Base-by-base conservation (phyloP, 2,797 vertebrate genomes). In the Synanceia verrucosa region DNA sequence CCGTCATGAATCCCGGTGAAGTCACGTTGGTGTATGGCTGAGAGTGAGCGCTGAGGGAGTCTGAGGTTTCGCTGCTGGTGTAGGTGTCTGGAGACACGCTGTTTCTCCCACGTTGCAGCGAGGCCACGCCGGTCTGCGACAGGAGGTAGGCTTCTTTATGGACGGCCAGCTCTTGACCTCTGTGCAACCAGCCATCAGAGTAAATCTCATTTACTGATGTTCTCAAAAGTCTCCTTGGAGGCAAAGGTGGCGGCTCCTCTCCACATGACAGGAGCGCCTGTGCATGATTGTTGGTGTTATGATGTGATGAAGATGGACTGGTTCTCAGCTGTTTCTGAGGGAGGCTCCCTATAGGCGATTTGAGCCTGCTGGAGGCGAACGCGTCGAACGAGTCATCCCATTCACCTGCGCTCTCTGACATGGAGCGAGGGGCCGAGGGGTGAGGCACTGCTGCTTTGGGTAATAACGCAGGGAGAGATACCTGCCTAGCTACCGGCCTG, bases 371-470 rank as follows among this genome's bases (percentile, higher is more conserved):
- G 8, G 95, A 94, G 1, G 98, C 97, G 81, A 99, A 97, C 73
- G 93, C 91, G 69, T 97, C 95, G 59, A 99, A 99, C 43, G 93
- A 95, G 14, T 97, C 96, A 0, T 99, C 96, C 93, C 94, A 94
- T 78, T 96, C 91, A 48, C 74, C 86, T n/a, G 56, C 47, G 36
- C 69, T 86, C 67, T 89, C 95, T 0, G 93, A 91, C 82, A 85
- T 76, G 48, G 91, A 91, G 77, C 73, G 88, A 81, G 88, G 81
- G 33, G 85, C 64, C 1, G 78, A 70, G 68, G 84, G 78, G 44
- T 52, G 65, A 1, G 65, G 31, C 0, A 53, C 29, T 21, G 67
- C 62, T 31, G 37, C 28, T 68, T 76, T 89, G 6, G 88, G 81
- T 39, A 90, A 79, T 53, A 94, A 69, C 4, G 87, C 69, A n/a